Percentiles rank a stretch among this genome's conserved stretches.
Evolutionary conservation across 2,113 vertebrate species (phyloP).

Genomic region (Corapipo altera): DNA sequence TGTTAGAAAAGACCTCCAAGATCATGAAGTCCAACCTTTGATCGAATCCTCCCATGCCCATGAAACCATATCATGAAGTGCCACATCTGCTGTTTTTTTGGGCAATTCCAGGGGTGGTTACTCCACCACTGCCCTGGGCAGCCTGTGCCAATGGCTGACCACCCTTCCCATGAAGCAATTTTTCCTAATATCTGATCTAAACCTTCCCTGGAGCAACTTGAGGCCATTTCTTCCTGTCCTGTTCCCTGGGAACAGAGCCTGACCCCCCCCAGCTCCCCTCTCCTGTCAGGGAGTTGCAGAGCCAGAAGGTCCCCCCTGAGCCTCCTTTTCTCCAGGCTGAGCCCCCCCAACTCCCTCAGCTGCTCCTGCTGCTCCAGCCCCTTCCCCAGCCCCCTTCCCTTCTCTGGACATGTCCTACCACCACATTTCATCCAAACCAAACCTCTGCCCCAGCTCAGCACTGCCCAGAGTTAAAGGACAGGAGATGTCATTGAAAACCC

Average conservation of each 20-base stretch:
- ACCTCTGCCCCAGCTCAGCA: not conserved
- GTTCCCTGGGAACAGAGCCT: not conserved
- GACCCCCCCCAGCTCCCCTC: not conserved
- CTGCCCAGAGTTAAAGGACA: not conserved
- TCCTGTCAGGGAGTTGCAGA: not conserved
- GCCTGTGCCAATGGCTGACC: not conserved
- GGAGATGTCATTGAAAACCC: not conserved
- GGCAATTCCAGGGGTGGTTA: not conserved
- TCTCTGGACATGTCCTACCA: not conserved
- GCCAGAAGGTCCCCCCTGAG: not conserved
- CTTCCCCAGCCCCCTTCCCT: accelerated
- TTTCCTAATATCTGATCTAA: not conserved
- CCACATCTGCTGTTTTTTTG: not conserved
- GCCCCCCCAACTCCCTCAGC: not conserved
- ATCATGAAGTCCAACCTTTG: not conserved
- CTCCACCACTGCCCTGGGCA: not conserved
- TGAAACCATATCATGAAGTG: not conserved
- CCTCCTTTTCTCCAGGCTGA: not conserved
- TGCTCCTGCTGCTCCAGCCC: accelerated
- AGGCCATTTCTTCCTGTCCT: not conserved
- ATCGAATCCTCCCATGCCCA: accelerated
- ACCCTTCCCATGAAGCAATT: not conserved
- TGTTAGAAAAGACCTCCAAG: not conserved
- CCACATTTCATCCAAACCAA: not conserved
- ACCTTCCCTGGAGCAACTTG: not conserved